These are phyloP conservation scores for Nymphalis c-album DNA, from an alignment of 2,888 invertebrate species.

Conservation along the genomic window DNA sequence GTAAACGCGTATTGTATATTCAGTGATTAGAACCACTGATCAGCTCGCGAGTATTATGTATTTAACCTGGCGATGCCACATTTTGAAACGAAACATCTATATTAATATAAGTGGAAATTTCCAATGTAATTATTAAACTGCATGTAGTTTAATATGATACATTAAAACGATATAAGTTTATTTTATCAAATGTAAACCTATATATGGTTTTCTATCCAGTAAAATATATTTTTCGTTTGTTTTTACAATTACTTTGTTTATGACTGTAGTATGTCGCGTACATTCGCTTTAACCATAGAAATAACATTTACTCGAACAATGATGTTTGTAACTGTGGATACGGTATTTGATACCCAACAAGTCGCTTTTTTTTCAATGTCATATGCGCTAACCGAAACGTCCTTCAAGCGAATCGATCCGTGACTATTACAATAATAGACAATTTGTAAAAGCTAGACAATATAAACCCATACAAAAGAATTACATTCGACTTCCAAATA, in stretches of 20 bases:
- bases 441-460: constrained; percentile 35
- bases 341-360: constrained; percentile 2
- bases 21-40: not conserved
- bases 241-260: no score
- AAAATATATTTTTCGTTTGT: no score
- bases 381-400: constrained; percentile 35
- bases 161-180: no score
- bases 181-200: no score
- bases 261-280: no score
- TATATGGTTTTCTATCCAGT: no score
- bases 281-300: not conserved
- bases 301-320: not conserved
- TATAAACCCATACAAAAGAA: constrained; percentile 18
- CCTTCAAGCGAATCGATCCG: constrained; percentile 46
- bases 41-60: not conserved
- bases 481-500: constrained; percentile 27
- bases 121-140: not conserved
- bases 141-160: no score
- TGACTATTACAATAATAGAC: constrained; percentile 40
- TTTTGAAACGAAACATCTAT: not conserved
- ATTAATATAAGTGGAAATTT: not conserved
- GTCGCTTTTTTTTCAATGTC: constrained; percentile 34
- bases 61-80: not conserved
- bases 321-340: not conserved
- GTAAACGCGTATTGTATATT: not conserved